Conservation (phyloP, 2,888 invertebrate species). For the Drosophila villosipedis region DNA sequence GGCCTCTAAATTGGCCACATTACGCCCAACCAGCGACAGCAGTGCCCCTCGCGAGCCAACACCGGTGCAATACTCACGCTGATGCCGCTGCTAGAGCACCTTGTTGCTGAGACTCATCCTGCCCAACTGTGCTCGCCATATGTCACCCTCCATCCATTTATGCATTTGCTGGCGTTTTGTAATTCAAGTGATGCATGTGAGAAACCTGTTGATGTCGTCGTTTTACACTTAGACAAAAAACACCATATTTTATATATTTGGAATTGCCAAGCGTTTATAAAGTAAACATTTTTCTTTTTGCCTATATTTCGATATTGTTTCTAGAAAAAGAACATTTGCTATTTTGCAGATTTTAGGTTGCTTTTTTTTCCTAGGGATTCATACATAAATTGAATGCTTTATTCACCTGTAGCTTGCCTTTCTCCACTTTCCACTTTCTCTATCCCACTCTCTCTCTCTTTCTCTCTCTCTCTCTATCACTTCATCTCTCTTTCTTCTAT, state of each 20-base stretch:
- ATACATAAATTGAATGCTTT: neutral
- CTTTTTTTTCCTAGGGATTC: neutral
- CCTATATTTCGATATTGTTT: neutral
- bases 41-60: constrained; percentile 88
- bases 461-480: neutral
- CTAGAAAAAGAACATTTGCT: neutral
- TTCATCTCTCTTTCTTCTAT: neutral
- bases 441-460: neutral
- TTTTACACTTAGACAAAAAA: neutral
- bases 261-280: neutral
- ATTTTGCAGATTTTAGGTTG: neutral
- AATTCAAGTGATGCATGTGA: constrained; percentile 19
- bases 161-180: constrained; percentile 6
- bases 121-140: constrained; percentile 34
- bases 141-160: constrained; percentile 33
- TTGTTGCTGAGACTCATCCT: constrained; percentile 80
- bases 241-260: neutral
- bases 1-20: constrained; percentile 88
- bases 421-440: neutral
- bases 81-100: constrained; percentile 89
- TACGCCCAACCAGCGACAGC: constrained; percentile 89
- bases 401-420: neutral
- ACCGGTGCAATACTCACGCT: constrained; percentile 89
- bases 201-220: constrained; percentile 1
- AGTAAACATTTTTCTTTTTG: neutral